Base-by-base conservation (phyloP, 2,113 vertebrate species). In the Malurus melanocephalus region DNA sequence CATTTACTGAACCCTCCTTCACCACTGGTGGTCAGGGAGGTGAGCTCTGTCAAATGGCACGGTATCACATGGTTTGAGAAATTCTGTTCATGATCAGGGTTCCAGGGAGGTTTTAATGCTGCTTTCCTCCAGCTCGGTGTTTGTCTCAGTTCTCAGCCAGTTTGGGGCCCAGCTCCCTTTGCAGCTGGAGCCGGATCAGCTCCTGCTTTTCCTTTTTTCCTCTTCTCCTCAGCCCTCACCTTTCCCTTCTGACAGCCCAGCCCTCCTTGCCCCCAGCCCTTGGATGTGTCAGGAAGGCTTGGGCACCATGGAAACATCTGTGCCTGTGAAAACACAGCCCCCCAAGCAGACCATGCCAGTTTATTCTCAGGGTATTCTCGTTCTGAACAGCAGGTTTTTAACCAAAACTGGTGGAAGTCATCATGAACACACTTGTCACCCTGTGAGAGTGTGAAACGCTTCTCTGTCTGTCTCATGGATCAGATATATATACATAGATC, bases 11-110 rank as follows among this genome's bases (percentile, higher is more conserved):
- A 9, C 57, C 10, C 22, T 53, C 23, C 48, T 45, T 13, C 59
- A 5, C 30, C 74, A 56, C 75, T 81, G 68, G 1, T 19, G 62
- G 9, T 55, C 65, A 28, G 35, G 17, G 75, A 8, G 69, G 11
- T 78, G 75, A 46, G 5, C 0, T 3, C 18, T 90, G 56, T 32
- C 33, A 11, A 13, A 11, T 14, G 33, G 32, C 66, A 62, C 11
- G 0, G 14, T 11, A 3, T 6, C 33, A 1, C 9, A 3, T 0
- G 3, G 18, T 33, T 10, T 30, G 69, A 42, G 80, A 21, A 45
- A 22, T 38, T 24, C 42, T 61, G 21, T 2, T 56, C 13, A 1
- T 32, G 3, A 4, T 21, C 40, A 17, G 73, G 46, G 35, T 51
- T 46, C 32, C 35, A 19, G 67, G 67, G 23, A 30, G 33, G 19